Evolutionary conservation across 2,797 vertebrate genomes (phyloP).

Genomic region (Arnoldichthys spilopterus): DNA sequence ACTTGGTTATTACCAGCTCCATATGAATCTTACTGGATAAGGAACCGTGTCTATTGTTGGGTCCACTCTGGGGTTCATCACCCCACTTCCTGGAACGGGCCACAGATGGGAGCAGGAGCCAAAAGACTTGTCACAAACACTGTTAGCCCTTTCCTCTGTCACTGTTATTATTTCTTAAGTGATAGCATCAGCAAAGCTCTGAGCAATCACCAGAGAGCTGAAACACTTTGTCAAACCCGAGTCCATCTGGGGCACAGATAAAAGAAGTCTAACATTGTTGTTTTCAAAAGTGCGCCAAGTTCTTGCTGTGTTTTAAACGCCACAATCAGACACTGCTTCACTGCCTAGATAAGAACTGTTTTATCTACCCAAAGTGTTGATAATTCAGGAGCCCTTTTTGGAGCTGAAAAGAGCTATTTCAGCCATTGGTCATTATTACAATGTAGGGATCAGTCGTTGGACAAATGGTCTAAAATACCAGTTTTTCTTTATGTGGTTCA

Average conservation of each 20-base stretch:
- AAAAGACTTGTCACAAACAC: conserved; percentile 23
- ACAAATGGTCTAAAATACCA: neutral
- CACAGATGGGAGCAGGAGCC: conserved; percentile 1
- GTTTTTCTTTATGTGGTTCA: neutral
- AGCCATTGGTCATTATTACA: neutral
- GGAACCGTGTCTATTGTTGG: neutral
- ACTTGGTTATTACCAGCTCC: conserved; percentile 5
- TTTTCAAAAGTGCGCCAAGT: conserved; percentile 47
- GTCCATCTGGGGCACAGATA: conserved; percentile 42
- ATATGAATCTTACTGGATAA: conserved; percentile 4
- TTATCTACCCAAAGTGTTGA: conserved; percentile 15
- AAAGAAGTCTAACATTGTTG: conserved; percentile 37
- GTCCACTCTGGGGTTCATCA: conserved; percentile 13
- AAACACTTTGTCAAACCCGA: conserved; percentile 50
- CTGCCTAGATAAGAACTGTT: conserved; percentile 35
- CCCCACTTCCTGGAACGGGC: conserved; percentile 4
- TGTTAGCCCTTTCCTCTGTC: neutral
- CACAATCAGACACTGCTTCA: conserved; percentile 1
- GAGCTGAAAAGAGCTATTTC: conserved; percentile 19
- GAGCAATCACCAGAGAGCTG: conserved; percentile 27
- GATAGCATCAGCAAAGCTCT: conserved; percentile 46
- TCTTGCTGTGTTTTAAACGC: conserved; percentile 35
- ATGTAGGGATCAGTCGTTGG: neutral
- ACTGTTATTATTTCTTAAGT: conserved; percentile 46
- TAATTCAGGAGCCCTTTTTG: conserved; percentile 5